phyloP scores from a whole-genome alignment of 2,113 vertebrate species.

The Anguilla rostrata region DNA sequence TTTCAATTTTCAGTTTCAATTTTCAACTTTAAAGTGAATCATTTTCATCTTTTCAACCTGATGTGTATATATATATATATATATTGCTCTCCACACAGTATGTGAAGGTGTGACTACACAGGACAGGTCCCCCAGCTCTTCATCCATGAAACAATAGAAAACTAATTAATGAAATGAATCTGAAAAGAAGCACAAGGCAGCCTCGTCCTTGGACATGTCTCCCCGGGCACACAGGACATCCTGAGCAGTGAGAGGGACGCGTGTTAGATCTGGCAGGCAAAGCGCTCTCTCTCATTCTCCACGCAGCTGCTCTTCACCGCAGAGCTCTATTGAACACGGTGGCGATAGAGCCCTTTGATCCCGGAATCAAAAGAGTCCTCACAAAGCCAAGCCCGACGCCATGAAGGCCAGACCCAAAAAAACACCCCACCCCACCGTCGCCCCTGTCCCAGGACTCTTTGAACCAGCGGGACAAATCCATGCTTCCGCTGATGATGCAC shows the following conservation, averaged over 20 bases:
- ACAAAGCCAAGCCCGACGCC: slow-evolving; percentile 29
- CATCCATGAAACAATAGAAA: not conserved
- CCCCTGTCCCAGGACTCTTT: slow-evolving; percentile 21
- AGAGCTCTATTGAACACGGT: not conserved
- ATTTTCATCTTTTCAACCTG: too few relatives aligned
- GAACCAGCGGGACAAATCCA: slow-evolving; percentile 11
- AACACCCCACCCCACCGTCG: not conserved
- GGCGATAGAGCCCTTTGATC: slow-evolving; percentile 37
- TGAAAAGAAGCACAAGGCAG: not conserved
- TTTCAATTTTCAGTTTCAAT: too few relatives aligned
- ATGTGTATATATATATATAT: too few relatives aligned
- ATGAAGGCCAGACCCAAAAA: slow-evolving; percentile 28
- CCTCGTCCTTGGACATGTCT: not conserved
- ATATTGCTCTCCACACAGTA: too few relatives aligned
- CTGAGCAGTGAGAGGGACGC: not conserved
- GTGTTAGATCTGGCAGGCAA: not conserved
- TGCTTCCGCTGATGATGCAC: not conserved
- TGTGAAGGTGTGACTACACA: too few relatives aligned
- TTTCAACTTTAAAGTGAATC: too few relatives aligned
- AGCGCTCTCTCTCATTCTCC: slow-evolving; percentile 17
- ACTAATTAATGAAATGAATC: not conserved
- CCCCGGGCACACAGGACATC: not conserved
- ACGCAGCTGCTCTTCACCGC: slow-evolving; percentile 13
- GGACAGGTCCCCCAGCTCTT: too few relatives aligned
- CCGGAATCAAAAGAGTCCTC: slow-evolving; percentile 39